These are phyloP conservation scores for Eriocheir sinensis DNA, from an alignment of 1,140 invertebrate species.

Conservation along the genomic window DNA sequence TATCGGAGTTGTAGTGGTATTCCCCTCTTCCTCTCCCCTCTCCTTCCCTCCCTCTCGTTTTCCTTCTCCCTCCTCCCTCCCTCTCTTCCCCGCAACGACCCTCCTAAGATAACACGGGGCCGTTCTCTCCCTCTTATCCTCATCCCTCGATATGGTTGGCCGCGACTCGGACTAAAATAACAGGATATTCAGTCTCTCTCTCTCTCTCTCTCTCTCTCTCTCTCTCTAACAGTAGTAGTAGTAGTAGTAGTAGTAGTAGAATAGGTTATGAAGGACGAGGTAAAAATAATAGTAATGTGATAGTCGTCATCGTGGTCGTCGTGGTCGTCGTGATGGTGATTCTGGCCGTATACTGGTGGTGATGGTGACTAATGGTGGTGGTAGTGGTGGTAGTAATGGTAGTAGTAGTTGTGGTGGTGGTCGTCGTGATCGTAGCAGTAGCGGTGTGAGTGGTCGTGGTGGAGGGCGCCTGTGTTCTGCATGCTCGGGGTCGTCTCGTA, in stretches of 20 bases:
- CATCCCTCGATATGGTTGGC: not conserved
- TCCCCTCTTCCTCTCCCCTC: not conserved
- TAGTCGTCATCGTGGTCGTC: no score
- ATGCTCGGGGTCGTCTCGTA: not conserved
- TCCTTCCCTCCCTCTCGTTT: not conserved
- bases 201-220: constrained; percentile 4
- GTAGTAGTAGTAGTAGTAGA: not conserved
- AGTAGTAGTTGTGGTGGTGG: not conserved
- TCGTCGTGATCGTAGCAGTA: not conserved
- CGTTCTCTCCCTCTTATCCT: not conserved
- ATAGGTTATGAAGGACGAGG: no score
- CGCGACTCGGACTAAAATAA: not conserved
- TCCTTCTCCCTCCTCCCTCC: not conserved
- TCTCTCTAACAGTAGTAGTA: not conserved
- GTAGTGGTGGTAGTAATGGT: not conserved
- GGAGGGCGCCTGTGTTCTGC: not conserved
- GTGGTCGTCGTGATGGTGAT: no score
- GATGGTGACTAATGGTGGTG: not conserved
- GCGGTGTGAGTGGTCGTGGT: not conserved
- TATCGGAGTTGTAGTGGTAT: not conserved
- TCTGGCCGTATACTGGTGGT: no score
- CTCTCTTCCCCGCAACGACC: not conserved
- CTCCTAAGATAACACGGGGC: not conserved
- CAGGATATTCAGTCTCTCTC: not conserved
- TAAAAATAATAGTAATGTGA: no score